These are phyloP conservation scores for Spodoptera exigua DNA, from an alignment of 2,888 invertebrate species.

Conservation along the genomic window DNA sequence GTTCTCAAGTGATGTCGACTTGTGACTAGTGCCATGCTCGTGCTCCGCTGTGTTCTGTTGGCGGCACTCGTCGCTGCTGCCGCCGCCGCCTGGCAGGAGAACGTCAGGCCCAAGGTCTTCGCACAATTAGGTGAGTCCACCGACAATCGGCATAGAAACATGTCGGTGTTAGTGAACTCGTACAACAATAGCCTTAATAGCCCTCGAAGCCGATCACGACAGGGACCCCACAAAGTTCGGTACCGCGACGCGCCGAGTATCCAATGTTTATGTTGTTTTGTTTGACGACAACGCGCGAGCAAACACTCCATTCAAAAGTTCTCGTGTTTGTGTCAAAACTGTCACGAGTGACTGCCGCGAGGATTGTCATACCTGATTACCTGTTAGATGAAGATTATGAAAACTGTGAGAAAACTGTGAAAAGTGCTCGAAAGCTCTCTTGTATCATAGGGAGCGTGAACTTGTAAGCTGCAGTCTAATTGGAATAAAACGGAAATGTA, in stretches of 20 bases:
- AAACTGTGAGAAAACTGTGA: constrained; percentile 27
- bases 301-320: constrained; percentile 80
- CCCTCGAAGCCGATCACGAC: constrained; percentile 68
- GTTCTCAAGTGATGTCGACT: constrained; percentile 86
- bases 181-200: constrained; percentile 78
- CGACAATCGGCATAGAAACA: constrained; percentile 68
- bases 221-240: constrained; percentile 67
- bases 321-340: constrained; percentile 77
- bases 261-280: constrained; percentile 84
- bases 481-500: constrained; percentile 27
- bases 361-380: constrained; percentile 58
- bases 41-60: constrained; percentile 85
- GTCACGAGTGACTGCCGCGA: constrained; percentile 62
- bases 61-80: constrained; percentile 88
- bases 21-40: constrained; percentile 88
- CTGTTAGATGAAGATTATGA: constrained; percentile 59
- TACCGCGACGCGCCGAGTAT: constrained; percentile 60
- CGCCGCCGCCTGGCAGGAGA: constrained; percentile 95
- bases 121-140: constrained; percentile 95
- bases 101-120: constrained; percentile 97
- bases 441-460: constrained; percentile 14
- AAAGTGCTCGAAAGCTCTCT: constrained; percentile 6
- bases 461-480: constrained; percentile 25
- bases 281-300: constrained; percentile 82
- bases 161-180: constrained; percentile 75